A percentile compares a stretch with the other conserved stretches of the same genome.
These are phyloP conservation scores for Tetragonula clypearis DNA, from an alignment of 1,140 invertebrate genomes.

Conservation along the genomic window DNA sequence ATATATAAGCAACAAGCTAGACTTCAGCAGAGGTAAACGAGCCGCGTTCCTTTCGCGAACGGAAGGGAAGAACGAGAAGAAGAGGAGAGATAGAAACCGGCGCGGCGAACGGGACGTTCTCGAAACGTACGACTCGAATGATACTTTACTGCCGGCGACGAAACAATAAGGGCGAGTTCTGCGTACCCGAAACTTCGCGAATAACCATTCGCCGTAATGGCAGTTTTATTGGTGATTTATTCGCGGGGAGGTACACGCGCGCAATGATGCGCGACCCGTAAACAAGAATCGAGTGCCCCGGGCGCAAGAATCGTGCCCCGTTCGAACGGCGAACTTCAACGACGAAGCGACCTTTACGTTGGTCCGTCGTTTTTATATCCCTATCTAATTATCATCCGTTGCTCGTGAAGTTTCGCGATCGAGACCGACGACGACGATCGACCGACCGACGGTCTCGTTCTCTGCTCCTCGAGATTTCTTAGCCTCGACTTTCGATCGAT, in stretches of 20 bases:
- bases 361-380: slow-evolving; percentile 52
- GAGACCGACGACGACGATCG: slow-evolving; percentile 6
- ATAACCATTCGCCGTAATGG: slow-evolving; percentile 74
- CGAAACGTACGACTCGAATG: slow-evolving; percentile 36
- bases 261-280: slow-evolving; percentile 76
- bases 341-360: not conserved
- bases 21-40: not conserved
- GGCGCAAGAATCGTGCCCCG: not conserved
- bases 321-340: slow-evolving; percentile 5
- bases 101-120: not conserved
- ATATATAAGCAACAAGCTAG: slow-evolving; percentile 16
- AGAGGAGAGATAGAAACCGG: not conserved
- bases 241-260: slow-evolving; percentile 51
- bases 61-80: slow-evolving; percentile 11
- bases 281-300: slow-evolving; percentile 64
- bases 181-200: slow-evolving; percentile 63
- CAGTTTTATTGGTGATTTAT: slow-evolving; percentile 76
- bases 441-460: not conserved
- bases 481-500: slow-evolving; percentile 7
- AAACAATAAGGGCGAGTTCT: slow-evolving; percentile 66
- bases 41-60: not conserved
- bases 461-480: not conserved
- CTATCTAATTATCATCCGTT: slow-evolving; percentile 60
- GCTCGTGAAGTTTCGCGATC: slow-evolving; percentile 16
- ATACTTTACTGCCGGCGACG: slow-evolving; percentile 60